These are phyloP conservation scores for Tortrix viridana DNA, from an alignment of 2,888 invertebrate genomes.

Conservation along the genomic window DNA sequence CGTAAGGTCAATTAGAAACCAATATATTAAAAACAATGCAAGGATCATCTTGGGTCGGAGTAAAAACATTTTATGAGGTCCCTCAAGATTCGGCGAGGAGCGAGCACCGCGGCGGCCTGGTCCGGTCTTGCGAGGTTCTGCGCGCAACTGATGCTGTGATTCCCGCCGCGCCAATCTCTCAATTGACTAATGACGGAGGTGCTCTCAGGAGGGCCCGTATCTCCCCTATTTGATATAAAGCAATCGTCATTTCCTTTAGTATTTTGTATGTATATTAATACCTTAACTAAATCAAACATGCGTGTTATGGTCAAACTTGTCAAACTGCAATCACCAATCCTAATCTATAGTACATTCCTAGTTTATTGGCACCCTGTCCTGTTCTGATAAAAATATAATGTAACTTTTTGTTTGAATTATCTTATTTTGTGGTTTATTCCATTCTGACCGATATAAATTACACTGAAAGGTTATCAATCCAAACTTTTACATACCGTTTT, in stretches of 20 bases:
- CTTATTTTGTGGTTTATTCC: too few relatives aligned
- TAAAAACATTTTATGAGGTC: constrained; percentile 55
- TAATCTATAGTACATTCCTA: too few relatives aligned
- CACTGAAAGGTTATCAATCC: too few relatives aligned
- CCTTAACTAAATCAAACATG: constrained; percentile 38
- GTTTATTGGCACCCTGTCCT: too few relatives aligned
- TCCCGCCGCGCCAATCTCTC: constrained; percentile 70
- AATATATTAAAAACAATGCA: constrained; percentile 55
- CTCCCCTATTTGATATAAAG: constrained; percentile 68
- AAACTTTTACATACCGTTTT: too few relatives aligned
- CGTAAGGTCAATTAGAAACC: constrained; percentile 55
- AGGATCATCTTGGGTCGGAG: constrained; percentile 54
- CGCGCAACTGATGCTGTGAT: constrained; percentile 60
- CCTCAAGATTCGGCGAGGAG: constrained; percentile 1
- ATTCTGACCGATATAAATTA: too few relatives aligned
- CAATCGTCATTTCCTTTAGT: constrained; percentile 69
- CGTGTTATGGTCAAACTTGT: constrained; percentile 9
- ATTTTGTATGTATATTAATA: constrained; percentile 59
- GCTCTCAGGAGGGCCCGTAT: constrained; percentile 72
- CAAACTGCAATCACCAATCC: too few relatives aligned
- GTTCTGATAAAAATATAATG: too few relatives aligned
- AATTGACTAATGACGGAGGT: constrained; percentile 78
- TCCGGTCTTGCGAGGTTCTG: constrained; percentile 54
- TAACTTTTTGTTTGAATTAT: too few relatives aligned
- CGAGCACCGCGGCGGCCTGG: constrained; percentile 21